Evolutionary conservation across 2,113 vertebrate genomes (phyloP).

Genomic region (Hyperoodon ampullatus): DNA sequence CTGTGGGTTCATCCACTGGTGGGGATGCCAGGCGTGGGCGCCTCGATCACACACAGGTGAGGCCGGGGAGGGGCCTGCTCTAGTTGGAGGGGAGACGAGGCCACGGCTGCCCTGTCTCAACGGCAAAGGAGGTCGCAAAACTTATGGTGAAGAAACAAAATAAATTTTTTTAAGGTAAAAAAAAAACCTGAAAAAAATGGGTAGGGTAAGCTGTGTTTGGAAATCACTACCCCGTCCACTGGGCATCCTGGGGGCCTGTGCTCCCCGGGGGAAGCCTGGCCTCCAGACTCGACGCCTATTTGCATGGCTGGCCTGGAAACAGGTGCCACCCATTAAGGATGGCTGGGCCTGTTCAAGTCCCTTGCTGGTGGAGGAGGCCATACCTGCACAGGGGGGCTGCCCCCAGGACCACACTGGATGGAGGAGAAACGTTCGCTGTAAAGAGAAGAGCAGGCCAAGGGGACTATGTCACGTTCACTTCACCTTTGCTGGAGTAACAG

Average conservation of each 20-base stretch:
- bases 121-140: not conserved
- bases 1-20: not conserved
- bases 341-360: not conserved
- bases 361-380: not conserved
- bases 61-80: not conserved
- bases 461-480: not conserved
- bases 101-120: not conserved
- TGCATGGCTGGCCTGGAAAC: not conserved
- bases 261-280: not conserved
- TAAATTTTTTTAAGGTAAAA: not conserved
- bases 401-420: not conserved
- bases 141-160: not conserved
- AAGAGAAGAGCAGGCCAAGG: not conserved
- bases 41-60: not conserved
- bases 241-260: fast-evolving
- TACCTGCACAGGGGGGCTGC: not conserved
- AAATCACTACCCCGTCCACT: not conserved
- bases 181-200: not conserved
- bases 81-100: not conserved
- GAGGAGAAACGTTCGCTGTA: not conserved
- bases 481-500: not conserved
- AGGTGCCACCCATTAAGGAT: not conserved
- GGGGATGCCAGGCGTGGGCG: fast-evolving
- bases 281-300: not conserved
- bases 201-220: not conserved